Evolutionary conservation across 2,888 invertebrate species (phyloP).

Genomic region (Drosophila meridionalis): DNA sequence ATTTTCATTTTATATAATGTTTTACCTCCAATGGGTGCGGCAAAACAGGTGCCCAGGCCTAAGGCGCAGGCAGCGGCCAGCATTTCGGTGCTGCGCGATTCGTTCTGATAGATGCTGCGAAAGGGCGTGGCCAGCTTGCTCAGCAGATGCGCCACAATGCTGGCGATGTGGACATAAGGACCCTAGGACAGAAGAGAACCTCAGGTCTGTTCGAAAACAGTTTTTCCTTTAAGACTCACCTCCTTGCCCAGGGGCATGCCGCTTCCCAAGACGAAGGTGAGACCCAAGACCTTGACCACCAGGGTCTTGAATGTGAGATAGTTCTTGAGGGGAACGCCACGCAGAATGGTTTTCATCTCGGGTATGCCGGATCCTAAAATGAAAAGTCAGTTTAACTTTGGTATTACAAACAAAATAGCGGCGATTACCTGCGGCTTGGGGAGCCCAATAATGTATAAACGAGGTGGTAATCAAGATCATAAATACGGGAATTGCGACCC

Average conservation of each 20-base stretch:
- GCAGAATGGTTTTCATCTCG: slow-evolving; percentile 98
- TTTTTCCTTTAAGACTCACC: slow-evolving; percentile 85
- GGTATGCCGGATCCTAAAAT: slow-evolving; percentile 95
- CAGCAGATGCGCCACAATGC: slow-evolving; percentile 96
- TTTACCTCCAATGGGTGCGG: slow-evolving; percentile 96
- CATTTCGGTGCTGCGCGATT: slow-evolving; percentile 98
- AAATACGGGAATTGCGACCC: slow-evolving; percentile 96
- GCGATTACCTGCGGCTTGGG: slow-evolving; percentile 95
- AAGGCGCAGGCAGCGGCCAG: slow-evolving; percentile 98
- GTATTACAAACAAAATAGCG: neutral
- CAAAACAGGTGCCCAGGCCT: slow-evolving; percentile 96
- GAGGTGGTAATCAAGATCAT: slow-evolving; percentile 98
- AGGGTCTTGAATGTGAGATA: slow-evolving; percentile 97
- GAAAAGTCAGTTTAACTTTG: neutral
- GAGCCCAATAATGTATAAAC: slow-evolving; percentile 97
- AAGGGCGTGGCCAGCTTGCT: slow-evolving; percentile 97
- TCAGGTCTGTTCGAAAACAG: neutral
- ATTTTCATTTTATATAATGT: neutral
- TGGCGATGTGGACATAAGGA: slow-evolving; percentile 99
- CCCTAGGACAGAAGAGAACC: slow-evolving; percentile 87
- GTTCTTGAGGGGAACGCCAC: slow-evolving; percentile 98
- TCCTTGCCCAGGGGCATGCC: slow-evolving; percentile 99
- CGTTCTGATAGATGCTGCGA: slow-evolving; percentile 97
- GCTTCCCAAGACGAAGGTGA: slow-evolving; percentile 95
- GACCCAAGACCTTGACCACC: slow-evolving; percentile 96